Percentiles rank a stretch among this genome's conserved stretches.
Evolutionary conservation across 1,140 invertebrate genomes (phyloP).

Genomic region (Brachionus plicatilis): DNA sequence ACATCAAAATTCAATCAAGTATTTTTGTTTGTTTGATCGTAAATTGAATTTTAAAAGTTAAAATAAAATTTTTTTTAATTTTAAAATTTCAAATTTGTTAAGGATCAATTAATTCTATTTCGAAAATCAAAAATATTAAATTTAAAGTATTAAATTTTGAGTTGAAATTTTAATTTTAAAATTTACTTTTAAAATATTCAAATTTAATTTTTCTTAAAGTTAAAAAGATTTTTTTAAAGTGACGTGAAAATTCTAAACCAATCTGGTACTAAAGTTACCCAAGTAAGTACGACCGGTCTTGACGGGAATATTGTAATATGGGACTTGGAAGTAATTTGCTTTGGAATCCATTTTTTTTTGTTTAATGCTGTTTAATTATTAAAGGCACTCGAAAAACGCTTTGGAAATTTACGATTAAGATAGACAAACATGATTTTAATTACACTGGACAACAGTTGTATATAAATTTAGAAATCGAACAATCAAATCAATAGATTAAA

Average conservation of each 20-base stretch:
- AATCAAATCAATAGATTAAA: neutral
- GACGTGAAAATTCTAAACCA: neutral
- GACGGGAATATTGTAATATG: conserved; percentile 28
- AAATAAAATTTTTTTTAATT: no score
- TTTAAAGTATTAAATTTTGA: no score
- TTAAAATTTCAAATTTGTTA: neutral
- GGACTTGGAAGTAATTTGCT: neutral
- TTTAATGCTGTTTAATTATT: neutral
- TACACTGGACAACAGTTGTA: neutral
- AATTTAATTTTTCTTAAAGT: no score
- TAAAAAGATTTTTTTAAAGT: neutral
- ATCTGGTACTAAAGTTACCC: neutral
- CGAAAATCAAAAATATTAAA: no score
- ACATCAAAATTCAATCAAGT: conserved; percentile 40
- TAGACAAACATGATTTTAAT: neutral
- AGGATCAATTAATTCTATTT: neutral
- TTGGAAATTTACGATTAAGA: conserved; percentile 10
- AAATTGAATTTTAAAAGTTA: no score
- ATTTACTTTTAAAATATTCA: no score
- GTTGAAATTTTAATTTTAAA: no score
- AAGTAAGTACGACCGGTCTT: conserved; percentile 6
- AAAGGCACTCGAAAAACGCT: conserved; percentile 15
- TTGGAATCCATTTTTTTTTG: neutral
- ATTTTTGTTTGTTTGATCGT: neutral
- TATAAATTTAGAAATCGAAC: neutral